phyloP scores from a whole-genome alignment of 2,888 invertebrate genomes.

The Nephrotoma guestfalica region DNA sequence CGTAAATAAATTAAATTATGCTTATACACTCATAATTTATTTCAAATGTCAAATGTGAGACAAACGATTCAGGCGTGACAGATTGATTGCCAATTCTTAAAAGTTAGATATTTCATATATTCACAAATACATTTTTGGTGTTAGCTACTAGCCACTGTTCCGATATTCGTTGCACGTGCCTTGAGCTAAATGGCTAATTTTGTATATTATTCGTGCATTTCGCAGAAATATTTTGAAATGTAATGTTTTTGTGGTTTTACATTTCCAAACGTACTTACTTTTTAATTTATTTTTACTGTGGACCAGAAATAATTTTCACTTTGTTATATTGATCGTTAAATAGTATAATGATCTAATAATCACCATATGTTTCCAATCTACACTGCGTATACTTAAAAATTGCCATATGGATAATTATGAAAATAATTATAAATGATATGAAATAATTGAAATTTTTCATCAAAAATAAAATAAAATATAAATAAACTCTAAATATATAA shows the following conservation, averaged over 20 bases:
- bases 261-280: neutral
- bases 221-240: neutral
- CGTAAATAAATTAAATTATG: neutral
- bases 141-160: no score
- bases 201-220: neutral
- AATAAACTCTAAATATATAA: neutral
- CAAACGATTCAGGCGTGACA: neutral
- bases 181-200: no score
- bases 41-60: neutral
- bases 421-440: neutral
- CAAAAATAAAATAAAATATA: neutral
- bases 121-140: no score
- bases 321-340: neutral
- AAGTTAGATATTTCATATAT: no score
- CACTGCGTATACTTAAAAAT: neutral
- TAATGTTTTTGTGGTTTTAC: neutral
- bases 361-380: neutral
- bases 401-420: neutral
- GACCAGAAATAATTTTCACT: neutral
- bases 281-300: neutral
- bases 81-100: no score
- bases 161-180: no score
- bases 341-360: neutral
- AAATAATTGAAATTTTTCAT: neutral
- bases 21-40: neutral